These are phyloP conservation scores for Tamias sibiricus DNA, from an alignment of 2,113 vertebrate species.

Conservation along the genomic window DNA sequence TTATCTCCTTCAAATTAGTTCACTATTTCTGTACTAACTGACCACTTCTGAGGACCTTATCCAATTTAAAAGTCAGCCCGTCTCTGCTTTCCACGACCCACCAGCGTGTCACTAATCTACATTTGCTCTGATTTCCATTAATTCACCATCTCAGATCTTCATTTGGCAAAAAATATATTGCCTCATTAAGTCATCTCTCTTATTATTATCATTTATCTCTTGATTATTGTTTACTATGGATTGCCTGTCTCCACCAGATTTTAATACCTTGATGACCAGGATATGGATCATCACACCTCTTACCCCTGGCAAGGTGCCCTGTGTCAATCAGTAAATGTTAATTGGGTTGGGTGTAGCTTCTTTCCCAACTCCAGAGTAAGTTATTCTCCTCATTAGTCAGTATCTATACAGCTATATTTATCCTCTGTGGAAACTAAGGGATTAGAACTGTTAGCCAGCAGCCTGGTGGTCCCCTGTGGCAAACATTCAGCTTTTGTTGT, in stretches of 20 bases:
- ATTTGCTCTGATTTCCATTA: neutral
- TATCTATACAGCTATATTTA: neutral
- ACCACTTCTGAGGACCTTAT: neutral
- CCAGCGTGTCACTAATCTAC: neutral
- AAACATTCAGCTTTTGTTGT: neutral
- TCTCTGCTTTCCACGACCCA: neutral
- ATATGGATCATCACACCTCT: neutral
- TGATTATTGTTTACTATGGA: neutral
- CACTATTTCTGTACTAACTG: neutral
- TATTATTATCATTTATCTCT: conserved; percentile 7
- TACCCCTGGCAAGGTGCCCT: neutral
- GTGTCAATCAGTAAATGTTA: neutral
- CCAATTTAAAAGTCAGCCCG: neutral
- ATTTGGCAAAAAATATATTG: neutral
- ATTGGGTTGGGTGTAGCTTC: neutral
- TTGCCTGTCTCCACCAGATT: neutral
- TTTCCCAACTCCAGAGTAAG: neutral
- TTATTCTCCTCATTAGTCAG: neutral
- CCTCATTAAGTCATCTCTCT: conserved; percentile 20
- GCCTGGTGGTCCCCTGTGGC: neutral
- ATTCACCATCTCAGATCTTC: neutral
- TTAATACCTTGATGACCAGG: neutral
- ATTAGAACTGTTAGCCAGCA: neutral
- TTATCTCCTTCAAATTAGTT: neutral
- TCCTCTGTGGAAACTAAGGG: neutral